A percentile compares a stretch with the other conserved stretches of the same genome.
These are phyloP conservation scores for Chaunax sp. DNA, from an alignment of 2,797 vertebrate species.

Conservation along the genomic window DNA sequence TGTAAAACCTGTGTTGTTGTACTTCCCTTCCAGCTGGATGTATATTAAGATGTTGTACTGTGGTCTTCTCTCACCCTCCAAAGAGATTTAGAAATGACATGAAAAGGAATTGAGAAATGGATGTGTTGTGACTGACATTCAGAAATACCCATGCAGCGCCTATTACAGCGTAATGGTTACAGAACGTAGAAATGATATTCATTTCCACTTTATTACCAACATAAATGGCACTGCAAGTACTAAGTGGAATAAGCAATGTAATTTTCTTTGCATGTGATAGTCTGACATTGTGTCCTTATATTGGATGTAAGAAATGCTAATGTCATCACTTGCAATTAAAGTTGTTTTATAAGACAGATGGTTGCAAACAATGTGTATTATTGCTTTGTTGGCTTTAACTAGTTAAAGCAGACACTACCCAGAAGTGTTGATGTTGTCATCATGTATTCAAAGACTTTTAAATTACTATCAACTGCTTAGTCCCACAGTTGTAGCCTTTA, in stretches of 20 bases:
- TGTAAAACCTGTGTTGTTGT: conserved; percentile 37
- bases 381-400: conserved; percentile 12
- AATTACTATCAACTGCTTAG: neutral
- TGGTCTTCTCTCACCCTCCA: conserved; percentile 49
- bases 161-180: conserved; percentile 42
- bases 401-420: neutral
- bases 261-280: conserved; percentile 79
- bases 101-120: conserved; percentile 36
- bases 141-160: conserved; percentile 42
- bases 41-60: conserved; percentile 33
- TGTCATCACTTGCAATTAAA: conserved; percentile 82
- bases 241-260: conserved; percentile 68
- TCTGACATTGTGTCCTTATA: conserved; percentile 71
- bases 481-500: neutral
- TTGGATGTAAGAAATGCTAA: conserved; percentile 77
- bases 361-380: conserved; percentile 7
- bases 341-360: conserved; percentile 70
- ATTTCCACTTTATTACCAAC: conserved; percentile 71
- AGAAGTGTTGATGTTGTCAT: neutral
- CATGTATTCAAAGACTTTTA: neutral
- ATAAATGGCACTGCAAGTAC: conserved; percentile 57
- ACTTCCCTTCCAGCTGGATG: conserved; percentile 38
- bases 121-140: conserved; percentile 66
- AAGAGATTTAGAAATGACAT: conserved; percentile 45
- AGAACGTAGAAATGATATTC: conserved; percentile 69